These are phyloP conservation scores for Kryptolebias ocellatus DNA, from an alignment of 2,797 vertebrate species.

Conservation along the genomic window DNA sequence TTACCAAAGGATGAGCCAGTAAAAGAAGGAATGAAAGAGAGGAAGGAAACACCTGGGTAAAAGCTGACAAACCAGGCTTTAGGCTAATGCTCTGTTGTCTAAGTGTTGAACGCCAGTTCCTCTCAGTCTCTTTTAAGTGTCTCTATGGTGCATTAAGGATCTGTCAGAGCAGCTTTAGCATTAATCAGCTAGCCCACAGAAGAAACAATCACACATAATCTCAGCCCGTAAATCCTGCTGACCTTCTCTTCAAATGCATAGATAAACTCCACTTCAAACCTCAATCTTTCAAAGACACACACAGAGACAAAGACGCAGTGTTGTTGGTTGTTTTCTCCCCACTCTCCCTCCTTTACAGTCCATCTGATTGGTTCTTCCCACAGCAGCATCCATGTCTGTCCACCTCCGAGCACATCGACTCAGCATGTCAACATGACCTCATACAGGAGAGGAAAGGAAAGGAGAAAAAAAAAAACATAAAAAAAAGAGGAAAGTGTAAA, in stretches of 20 bases:
- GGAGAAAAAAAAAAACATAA: constrained; percentile 3
- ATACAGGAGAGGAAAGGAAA: constrained; percentile 36
- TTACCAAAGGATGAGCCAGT: constrained; percentile 24
- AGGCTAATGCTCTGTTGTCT: constrained; percentile 71
- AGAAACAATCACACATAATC: constrained; percentile 79
- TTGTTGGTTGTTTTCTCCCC: constrained; percentile 18
- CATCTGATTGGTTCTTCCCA: constrained; percentile 59
- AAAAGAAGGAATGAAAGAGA: constrained; percentile 7
- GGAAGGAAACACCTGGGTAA: constrained; percentile 45
- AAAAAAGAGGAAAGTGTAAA: constrained; percentile 18
- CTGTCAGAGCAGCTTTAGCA: constrained; percentile 76
- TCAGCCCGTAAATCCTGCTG: constrained; percentile 72
- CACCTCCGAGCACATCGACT: constrained; percentile 68
- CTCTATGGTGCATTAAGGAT: constrained; percentile 71
- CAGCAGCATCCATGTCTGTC: constrained; percentile 64
- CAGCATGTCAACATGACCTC: constrained; percentile 70
- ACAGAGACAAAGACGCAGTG: constrained; percentile 6
- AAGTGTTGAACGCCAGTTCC: constrained; percentile 45
- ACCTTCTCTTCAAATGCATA: constrained; percentile 76
- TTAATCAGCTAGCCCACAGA: constrained; percentile 76
- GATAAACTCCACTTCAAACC: constrained; percentile 70
- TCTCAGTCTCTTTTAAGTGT: constrained; percentile 71
- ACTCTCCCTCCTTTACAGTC: constrained; percentile 32
- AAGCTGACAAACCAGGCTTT: constrained; percentile 60
- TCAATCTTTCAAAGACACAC: constrained; percentile 54